These are phyloP conservation scores for Spheniscus humboldti DNA, from an alignment of 2,797 vertebrate genomes.

Conservation along the genomic window DNA sequence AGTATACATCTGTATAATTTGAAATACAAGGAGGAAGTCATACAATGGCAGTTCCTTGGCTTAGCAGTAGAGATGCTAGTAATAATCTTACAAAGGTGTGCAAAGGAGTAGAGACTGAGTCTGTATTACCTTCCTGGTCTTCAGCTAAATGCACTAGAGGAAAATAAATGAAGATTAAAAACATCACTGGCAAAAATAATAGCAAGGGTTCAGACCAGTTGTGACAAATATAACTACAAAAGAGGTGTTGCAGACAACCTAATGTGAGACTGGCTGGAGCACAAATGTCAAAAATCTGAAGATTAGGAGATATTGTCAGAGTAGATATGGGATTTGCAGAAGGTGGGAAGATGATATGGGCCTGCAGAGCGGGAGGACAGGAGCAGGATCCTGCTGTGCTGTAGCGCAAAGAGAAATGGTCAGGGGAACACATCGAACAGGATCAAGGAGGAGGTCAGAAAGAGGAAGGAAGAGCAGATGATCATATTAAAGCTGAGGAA, in stretches of 20 bases:
- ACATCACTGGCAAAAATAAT: background rate
- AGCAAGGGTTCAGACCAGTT: background rate
- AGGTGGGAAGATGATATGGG: background rate
- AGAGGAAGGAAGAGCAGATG: background rate
- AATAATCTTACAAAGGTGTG: background rate
- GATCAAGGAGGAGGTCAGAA: background rate
- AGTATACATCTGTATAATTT: background rate
- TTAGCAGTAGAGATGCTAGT: background rate
- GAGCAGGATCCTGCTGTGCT: background rate
- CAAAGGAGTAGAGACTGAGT: background rate
- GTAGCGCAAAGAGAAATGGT: background rate
- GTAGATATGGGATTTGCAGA: background rate
- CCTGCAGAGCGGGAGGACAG: background rate
- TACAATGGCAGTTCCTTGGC: background rate
- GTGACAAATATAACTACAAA: background rate
- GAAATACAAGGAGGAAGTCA: background rate
- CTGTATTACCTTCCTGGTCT: background rate
- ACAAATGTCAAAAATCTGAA: background rate
- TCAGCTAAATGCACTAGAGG: background rate
- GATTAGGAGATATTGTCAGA: background rate
- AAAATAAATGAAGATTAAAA: background rate
- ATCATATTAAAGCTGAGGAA: background rate
- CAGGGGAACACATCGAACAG: background rate
- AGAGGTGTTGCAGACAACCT: accelerated
- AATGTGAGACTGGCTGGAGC: background rate